Evolutionary conservation across 2,888 invertebrate species (phyloP), one percentile per base, ranked within the genome.

Genomic region (Meta bourneti): DNA sequence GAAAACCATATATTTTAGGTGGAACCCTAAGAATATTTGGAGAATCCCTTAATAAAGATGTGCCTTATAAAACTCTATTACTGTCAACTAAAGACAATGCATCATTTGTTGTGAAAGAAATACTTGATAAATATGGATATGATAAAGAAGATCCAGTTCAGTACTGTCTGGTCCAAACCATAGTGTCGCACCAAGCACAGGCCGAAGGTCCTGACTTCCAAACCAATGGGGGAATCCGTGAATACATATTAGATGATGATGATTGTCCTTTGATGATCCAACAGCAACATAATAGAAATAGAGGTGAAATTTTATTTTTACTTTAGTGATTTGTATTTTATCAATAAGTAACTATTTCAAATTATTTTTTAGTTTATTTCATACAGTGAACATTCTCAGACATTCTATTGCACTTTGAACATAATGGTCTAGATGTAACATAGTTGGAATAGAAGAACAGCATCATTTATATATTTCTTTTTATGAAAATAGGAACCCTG

Each of bases 61-160:
- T 99, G 94, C 99, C 99, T 82, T 99, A 99, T 96, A 99, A 99
- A 96, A 99, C 99, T 8, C 96, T 99, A 87, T 96, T 99, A 94
- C 96, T 99, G 93, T 98, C 99, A 20, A 97, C 98, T 86, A 96
- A 97, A 92, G 99, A 99, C 95, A 97, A 97, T 87, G 99, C 99
- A 11, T 97, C 97, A 83, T 97, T 97, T 94, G 98, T 99, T 86
- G 98, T 99, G 86, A 96, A 97, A 93, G 99, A 99, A 96, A 99
- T 99, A 96, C 96, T 99, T 93, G 97, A 98, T 94, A 99, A 99
- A 95, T 99, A 99, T 95, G 99, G 98, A 69, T 96, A 99, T 94
- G 97, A 97, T 93, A 97, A 97, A 94, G 97, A 97, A 94, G 98
- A 99, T 95, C 98, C 98, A 0, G 96, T 96, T 93, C 97, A 98